phyloP scores from a whole-genome alignment of 2,113 vertebrate genomes.

The Ptilorrhoa leucosticta region DNA sequence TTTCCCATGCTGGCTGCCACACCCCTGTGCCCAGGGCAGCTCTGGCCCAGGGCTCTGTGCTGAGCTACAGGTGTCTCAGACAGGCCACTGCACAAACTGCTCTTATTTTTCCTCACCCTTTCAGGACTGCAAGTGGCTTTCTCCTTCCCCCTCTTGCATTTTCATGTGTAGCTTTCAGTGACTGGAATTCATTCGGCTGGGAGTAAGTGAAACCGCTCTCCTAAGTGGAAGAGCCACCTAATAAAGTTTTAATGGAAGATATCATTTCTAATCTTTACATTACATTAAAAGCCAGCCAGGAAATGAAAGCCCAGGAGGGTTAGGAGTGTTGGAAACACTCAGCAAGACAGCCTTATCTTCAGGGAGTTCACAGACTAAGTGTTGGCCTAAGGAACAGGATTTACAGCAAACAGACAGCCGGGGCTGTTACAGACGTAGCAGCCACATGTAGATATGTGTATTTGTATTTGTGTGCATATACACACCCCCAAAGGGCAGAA shows the following conservation, averaged over 20 bases:
- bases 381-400: not conserved
- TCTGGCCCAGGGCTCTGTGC: not conserved
- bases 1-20: not conserved
- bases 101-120: not conserved
- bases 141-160: not conserved
- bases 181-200: not conserved
- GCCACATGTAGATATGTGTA: not conserved
- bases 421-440: not conserved
- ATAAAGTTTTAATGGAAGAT: conserved; percentile 51
- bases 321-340: not conserved
- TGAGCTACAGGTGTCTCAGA: not conserved
- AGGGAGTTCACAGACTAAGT: not conserved
- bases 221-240: conserved; percentile 24
- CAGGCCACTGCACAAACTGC: not conserved
- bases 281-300: conserved; percentile 32
- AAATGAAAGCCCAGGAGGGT: conserved; percentile 33
- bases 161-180: not conserved
- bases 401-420: not conserved
- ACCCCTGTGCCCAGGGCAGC: not conserved
- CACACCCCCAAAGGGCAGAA: not conserved
- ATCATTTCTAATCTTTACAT: conserved; percentile 55
- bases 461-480: not conserved
- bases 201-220: not conserved
- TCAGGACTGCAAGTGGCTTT: not conserved
- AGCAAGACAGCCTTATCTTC: not conserved